phyloP scores from a whole-genome alignment of 2,113 vertebrate species.

The Halcyon senegalensis region DNA sequence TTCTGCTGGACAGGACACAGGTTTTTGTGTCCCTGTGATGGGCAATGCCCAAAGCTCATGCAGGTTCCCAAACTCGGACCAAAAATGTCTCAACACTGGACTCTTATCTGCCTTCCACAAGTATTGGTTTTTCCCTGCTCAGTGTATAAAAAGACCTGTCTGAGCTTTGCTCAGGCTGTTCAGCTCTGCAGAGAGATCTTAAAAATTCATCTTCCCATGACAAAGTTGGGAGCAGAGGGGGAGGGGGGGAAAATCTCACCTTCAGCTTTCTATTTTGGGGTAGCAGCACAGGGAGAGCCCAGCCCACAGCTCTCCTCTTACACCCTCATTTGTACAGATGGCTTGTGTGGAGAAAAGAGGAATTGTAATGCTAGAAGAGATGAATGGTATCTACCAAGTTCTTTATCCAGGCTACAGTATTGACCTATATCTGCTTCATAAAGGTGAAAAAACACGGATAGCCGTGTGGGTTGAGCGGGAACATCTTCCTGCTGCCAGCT shows the following conservation, averaged over 20 bases:
- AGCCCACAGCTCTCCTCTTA: not conserved
- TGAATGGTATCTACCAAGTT: constrained; percentile 20
- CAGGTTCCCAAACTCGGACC: not conserved
- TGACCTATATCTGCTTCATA: constrained; percentile 62
- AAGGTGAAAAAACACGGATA: constrained; percentile 67
- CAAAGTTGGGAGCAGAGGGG: not conserved
- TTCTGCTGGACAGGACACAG: not conserved
- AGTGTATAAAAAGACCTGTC: not conserved
- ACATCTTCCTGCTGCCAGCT: constrained; percentile 66
- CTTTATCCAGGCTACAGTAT: constrained; percentile 10
- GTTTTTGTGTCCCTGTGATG: not conserved
- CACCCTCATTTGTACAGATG: not conserved
- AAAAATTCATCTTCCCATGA: not conserved
- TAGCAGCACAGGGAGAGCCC: not conserved
- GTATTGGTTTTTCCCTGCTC: not conserved
- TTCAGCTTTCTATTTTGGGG: not conserved
- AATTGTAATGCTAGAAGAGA: not conserved
- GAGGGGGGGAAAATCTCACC: not conserved
- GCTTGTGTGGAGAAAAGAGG: not conserved
- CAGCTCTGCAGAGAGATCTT: not conserved
- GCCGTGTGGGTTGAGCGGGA: constrained; percentile 38
- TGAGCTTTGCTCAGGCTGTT: not conserved
- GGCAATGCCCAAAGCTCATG: not conserved
- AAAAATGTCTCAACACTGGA: not conserved
- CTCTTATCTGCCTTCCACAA: not conserved